Evolutionary conservation across 2,113 vertebrate genomes (phyloP).

Genomic region (Poicephalus meyeri): DNA sequence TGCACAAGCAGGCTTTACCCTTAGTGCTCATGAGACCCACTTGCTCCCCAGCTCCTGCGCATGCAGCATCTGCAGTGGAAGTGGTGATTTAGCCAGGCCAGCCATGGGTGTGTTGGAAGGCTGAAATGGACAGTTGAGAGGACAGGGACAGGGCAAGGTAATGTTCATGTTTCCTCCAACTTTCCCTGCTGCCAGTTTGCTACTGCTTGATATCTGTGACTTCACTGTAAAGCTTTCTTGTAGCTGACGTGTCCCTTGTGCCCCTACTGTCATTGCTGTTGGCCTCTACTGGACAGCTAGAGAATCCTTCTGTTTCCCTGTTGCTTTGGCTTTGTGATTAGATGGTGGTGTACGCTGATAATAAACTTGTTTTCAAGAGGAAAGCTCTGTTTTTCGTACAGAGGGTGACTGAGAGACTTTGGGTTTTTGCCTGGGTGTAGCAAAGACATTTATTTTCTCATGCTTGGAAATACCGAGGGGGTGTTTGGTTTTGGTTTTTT

Average conservation of each 20-base stretch:
- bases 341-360: not conserved
- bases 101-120: not conserved
- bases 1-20: not conserved
- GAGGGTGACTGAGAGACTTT: not conserved
- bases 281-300: not conserved
- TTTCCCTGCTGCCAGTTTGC: not conserved
- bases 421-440: not conserved
- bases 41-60: not conserved
- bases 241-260: not conserved
- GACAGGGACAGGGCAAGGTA: conserved; percentile 15
- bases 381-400: not conserved
- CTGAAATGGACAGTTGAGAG: conserved; percentile 7
- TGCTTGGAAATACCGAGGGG: not conserved
- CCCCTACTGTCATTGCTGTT: not conserved
- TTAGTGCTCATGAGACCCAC: not conserved
- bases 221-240: not conserved
- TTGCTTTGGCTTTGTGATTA: not conserved
- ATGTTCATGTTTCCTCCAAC: not conserved
- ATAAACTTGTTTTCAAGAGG: not conserved
- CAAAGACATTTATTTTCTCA: not conserved
- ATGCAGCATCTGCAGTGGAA: not conserved
- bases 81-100: not conserved
- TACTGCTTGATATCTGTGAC: not conserved
- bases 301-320: not conserved
- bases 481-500: not conserved